Conservation (phyloP, 2,113 vertebrate species). For the Alethe diademata region DNA sequence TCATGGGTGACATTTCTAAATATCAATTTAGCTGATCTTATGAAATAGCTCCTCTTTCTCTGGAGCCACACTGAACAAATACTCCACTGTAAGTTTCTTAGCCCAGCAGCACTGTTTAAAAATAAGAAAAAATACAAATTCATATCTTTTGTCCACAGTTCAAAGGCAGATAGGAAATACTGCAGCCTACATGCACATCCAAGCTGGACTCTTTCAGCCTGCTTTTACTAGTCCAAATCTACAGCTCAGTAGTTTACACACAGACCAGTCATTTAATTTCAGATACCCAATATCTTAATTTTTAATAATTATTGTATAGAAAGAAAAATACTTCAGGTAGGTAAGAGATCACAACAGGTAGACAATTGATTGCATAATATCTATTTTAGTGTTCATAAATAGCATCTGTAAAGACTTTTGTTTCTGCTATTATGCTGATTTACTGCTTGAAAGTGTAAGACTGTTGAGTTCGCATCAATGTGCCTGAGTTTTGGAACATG, state of each 20-base stretch:
- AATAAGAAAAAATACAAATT: neutral
- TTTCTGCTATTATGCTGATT: neutral
- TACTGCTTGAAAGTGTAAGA: neutral
- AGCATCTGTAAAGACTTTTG: neutral
- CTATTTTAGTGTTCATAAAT: neutral
- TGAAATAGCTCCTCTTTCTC: neutral
- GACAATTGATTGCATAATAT: neutral
- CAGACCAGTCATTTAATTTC: neutral
- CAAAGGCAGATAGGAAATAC: neutral
- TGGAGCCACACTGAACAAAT: neutral
- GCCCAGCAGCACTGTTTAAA: neutral
- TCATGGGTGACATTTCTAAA: slow-evolving; percentile 20
- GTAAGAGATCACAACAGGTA: neutral
- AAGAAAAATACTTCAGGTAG: neutral
- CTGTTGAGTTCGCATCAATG: neutral
- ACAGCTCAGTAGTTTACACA: neutral
- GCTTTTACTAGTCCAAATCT: neutral
- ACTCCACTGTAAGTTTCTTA: neutral
- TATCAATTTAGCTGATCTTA: neutral
- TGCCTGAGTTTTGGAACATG: neutral
- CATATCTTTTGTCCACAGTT: neutral
- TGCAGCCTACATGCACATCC: neutral
- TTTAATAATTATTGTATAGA: neutral
- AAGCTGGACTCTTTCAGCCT: neutral
- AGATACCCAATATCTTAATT: neutral